phyloP scores from a whole-genome alignment of 2,113 vertebrate species.

The Pterocles gutturalis region DNA sequence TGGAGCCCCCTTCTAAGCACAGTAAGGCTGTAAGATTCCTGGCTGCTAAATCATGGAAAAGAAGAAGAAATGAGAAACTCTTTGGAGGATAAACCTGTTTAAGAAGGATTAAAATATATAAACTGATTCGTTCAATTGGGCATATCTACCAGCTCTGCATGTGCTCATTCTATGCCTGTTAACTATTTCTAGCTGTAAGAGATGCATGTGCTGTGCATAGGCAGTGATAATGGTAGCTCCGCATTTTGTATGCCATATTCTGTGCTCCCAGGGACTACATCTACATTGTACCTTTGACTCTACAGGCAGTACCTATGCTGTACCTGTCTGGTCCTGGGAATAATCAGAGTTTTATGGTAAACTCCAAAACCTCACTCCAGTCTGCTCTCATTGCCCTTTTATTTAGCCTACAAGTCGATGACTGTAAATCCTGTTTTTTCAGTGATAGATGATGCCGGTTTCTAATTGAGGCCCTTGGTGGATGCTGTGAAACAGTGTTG shows the following conservation, averaged over 20 bases:
- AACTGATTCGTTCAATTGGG: constrained; percentile 70
- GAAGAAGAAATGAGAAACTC: constrained; percentile 70
- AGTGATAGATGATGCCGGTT: not conserved
- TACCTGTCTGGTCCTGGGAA: not conserved
- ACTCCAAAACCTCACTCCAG: not conserved
- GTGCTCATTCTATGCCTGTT: constrained; percentile 58
- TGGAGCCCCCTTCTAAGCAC: constrained; percentile 69
- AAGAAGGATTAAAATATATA: constrained; percentile 78
- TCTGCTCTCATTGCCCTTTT: not conserved
- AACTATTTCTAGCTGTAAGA: constrained; percentile 56
- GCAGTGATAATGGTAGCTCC: constrained; percentile 4
- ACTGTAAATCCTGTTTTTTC: not conserved
- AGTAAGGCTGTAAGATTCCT: constrained; percentile 65
- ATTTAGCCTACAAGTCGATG: not conserved
- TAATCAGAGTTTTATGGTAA: not conserved
- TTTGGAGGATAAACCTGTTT: constrained; percentile 75
- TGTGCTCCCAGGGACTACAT: not conserved
- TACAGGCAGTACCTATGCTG: not conserved
- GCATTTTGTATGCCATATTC: not conserved
- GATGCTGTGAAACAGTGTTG: not conserved
- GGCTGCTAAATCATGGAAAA: constrained; percentile 72
- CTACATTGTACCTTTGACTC: not conserved
- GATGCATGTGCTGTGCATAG: not conserved
- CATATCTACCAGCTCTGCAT: constrained; percentile 67
- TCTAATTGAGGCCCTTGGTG: not conserved